phyloP scores from a whole-genome alignment of 2,888 invertebrate species.

The Ophioninae sp. region DNA sequence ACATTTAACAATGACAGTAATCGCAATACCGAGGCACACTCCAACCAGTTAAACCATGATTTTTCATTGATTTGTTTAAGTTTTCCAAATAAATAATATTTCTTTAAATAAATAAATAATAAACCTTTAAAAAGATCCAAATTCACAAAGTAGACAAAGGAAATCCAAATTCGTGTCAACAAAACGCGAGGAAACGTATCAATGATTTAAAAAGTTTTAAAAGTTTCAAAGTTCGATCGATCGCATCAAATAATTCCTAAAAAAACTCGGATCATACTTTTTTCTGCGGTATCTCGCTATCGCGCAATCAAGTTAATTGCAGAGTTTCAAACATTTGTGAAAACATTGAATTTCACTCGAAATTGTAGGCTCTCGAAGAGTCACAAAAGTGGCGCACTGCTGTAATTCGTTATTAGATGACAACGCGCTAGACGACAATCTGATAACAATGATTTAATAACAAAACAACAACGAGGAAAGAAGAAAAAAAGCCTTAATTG shows the following conservation, averaged over 20 bases:
- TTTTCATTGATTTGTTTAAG: background rate
- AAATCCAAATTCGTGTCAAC: no score
- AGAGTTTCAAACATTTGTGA: background rate
- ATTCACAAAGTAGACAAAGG: no score
- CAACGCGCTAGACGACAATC: constrained; percentile 10
- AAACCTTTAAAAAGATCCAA: no score
- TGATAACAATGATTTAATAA: constrained; percentile 5
- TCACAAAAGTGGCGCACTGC: background rate
- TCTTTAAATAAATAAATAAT: no score
- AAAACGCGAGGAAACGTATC: no score
- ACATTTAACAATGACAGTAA: background rate
- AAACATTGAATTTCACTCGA: constrained; percentile 4
- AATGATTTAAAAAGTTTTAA: no score
- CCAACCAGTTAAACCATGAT: background rate
- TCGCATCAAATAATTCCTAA: background rate
- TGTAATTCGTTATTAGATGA: constrained; percentile 23
- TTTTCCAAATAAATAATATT: no score
- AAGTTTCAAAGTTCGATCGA: no score
- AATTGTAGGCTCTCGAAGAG: background rate
- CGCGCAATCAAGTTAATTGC: background rate
- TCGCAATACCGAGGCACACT: background rate
- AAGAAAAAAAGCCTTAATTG: background rate
- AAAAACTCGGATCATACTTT: background rate
- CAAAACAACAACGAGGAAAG: constrained; percentile 14
- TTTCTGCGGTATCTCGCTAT: background rate